Base-by-base conservation (phyloP, 2,113 vertebrate species). In the Athene noctua region DNA sequence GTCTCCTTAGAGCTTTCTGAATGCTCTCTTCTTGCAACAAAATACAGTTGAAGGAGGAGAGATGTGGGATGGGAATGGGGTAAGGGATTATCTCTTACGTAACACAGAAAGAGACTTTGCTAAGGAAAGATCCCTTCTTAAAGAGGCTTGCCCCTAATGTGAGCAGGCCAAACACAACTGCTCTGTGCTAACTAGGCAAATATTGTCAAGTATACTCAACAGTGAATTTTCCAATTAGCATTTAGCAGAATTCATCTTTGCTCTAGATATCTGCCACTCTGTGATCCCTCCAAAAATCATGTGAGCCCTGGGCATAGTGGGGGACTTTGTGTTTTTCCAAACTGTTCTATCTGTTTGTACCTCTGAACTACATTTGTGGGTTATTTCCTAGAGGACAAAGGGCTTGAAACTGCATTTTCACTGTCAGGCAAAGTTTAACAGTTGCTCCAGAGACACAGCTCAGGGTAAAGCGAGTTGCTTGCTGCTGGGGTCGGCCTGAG, bases 351-450 rank as follows among this genome's bases (percentile, higher is more conserved):
- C 34, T 85, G 34, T 57, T 62, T 72, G 68, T 84, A 95, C 88
- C 95, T 96, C 86, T 95, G 91, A 84, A 85, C 91, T 97, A 92
- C 57, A 89, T 96, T 94, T 96, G 78, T 81, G 92, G 65, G 51
- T 85, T 85, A 84, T 86, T 94, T 97, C 80, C 92, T 94, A 58
- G 73, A 89, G 95, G 94, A 29, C 91, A 97, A 36, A 97, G 97
- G 95, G 88, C 94, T 97, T 81, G 61, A 91, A 91, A 94, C 61
- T 11, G 0, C 62, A 8, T 86, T 87, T 80, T 79, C 73, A 72
- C 61, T 67, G 72, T 91, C 65, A 91, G 55, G 44, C 91, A 79
- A 80, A 88, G 91, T 84, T 95, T 79, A 93, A 65, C 77, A 94
- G 65, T 52, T 3, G 10, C 40, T 84, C n/a, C 51, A 52, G 63